phyloP scores from a whole-genome alignment of 2,113 vertebrate species.

The Daubentonia madagascariensis region DNA sequence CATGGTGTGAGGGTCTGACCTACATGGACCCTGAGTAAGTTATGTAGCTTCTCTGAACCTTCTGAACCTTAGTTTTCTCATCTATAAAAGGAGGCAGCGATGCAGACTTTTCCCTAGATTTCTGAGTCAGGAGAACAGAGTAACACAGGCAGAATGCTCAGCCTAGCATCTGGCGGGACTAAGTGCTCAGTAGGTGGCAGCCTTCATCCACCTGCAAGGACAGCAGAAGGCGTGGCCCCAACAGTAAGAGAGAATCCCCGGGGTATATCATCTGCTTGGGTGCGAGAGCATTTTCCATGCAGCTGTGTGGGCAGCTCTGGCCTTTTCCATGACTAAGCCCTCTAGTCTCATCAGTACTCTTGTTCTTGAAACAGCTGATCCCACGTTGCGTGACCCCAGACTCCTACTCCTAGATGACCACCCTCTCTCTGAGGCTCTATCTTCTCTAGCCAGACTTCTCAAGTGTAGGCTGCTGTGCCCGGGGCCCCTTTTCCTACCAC shows the following conservation, averaged over 20 bases:
- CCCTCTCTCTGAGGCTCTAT: too few relatives aligned
- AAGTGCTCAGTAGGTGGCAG: not conserved
- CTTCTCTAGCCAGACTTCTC: rapidly evolving
- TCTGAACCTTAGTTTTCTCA: not conserved
- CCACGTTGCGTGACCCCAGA: rapidly evolving
- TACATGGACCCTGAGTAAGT: not conserved
- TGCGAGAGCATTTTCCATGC: not conserved
- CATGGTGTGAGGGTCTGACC: too few relatives aligned
- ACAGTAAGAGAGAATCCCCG: not conserved
- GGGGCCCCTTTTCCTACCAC: too few relatives aligned
- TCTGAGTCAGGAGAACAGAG: not conserved
- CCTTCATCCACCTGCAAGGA: not conserved
- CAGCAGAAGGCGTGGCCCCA: too few relatives aligned
- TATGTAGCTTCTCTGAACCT: not conserved
- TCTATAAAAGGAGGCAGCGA: not conserved
- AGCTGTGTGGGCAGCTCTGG: not conserved
- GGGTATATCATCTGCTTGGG: too few relatives aligned
- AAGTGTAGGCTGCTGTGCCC: not conserved
- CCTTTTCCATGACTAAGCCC: rapidly evolving
- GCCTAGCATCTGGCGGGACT: not conserved
- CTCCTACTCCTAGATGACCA: not conserved
- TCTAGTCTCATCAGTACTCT: not conserved
- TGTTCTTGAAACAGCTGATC: not conserved
- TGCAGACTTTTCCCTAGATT: not conserved
- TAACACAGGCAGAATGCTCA: rapidly evolving